Percentiles rank a stretch among this genome's conserved stretches.
phyloP scores from a whole-genome alignment of 2,113 vertebrate species.

The Phoenicopterus ruber region DNA sequence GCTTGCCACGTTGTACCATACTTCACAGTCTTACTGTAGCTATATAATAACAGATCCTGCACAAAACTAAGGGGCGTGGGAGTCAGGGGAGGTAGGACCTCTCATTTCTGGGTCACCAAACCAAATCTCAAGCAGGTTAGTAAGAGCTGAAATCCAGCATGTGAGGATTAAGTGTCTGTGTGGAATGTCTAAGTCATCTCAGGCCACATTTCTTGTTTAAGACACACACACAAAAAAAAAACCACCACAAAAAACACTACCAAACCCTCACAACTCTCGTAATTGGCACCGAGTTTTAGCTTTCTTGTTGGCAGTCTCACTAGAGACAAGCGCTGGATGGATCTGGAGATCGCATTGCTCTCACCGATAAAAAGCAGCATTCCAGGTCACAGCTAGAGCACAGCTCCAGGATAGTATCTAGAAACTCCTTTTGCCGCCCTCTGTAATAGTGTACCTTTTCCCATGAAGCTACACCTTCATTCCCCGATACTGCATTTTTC shows the following conservation, averaged over 20 bases:
- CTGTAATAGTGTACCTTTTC: neutral
- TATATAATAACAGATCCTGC: conserved; percentile 42
- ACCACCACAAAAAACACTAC: neutral
- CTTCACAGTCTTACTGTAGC: conserved; percentile 66
- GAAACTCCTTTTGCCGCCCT: neutral
- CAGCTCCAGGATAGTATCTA: neutral
- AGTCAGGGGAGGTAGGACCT: neutral
- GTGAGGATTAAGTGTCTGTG: conserved; percentile 42
- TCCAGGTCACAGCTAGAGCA: conserved; percentile 8
- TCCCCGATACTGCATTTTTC: neutral
- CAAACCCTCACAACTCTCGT: neutral
- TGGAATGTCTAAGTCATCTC: conserved; percentile 37
- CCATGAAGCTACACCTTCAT: neutral
- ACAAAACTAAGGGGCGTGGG: neutral
- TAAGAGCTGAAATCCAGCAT: conserved; percentile 1
- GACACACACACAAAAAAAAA: neutral
- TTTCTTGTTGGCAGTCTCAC: conserved; percentile 2
- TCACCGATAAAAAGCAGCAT: neutral
- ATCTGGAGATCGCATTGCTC: conserved; percentile 2
- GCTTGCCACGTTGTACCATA: conserved; percentile 73
- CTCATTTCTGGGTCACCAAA: conserved; percentile 20
- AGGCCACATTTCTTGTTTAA: conserved; percentile 34
- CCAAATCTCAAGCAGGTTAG: conserved; percentile 28
- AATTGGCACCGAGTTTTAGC: neutral
- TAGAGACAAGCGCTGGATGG: neutral